Evolutionary conservation across 2,113 vertebrate species (phyloP).

Genomic region (Corydoras sp.): DNA sequence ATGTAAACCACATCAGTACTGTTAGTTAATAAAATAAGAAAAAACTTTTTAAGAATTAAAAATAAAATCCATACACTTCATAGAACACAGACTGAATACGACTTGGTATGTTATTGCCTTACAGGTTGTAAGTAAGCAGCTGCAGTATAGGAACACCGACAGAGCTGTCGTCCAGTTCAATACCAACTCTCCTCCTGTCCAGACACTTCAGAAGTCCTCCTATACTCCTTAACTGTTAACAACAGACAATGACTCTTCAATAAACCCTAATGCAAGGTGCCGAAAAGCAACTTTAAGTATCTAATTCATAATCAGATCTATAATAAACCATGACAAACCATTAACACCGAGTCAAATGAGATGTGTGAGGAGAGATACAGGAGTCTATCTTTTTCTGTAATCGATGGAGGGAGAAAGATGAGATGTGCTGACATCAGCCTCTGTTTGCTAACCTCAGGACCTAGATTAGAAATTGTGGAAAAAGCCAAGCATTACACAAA

Average conservation of each 20-base stretch:
- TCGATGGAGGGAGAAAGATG: slow-evolving; percentile 74
- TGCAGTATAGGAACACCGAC: slow-evolving; percentile 81
- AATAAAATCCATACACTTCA: too few species aligned
- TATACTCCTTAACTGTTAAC: slow-evolving; percentile 72
- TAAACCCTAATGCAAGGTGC: neutral
- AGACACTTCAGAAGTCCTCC: slow-evolving; percentile 90
- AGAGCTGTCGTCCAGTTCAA: slow-evolving; percentile 84
- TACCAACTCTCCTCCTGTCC: slow-evolving; percentile 82
- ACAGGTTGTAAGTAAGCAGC: slow-evolving; percentile 84
- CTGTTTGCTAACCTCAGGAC: slow-evolving; percentile 85
- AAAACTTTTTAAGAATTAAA: slow-evolving; percentile 5
- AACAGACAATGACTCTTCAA: neutral
- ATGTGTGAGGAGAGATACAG: slow-evolving; percentile 85
- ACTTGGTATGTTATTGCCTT: slow-evolving; percentile 34
- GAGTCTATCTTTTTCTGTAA: slow-evolving; percentile 79
- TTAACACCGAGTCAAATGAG: slow-evolving; percentile 81
- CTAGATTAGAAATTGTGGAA: slow-evolving; percentile 43
- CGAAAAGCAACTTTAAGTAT: neutral
- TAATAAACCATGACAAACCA: slow-evolving; percentile 56
- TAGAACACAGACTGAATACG: neutral
- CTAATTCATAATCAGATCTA: neutral
- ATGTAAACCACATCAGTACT: slow-evolving; percentile 75
- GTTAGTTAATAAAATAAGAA: slow-evolving; percentile 29
- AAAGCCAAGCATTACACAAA: neutral
- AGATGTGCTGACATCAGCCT: slow-evolving; percentile 81